Percentiles rank a stretch among this genome's conserved stretches.
These are phyloP conservation scores for Pedetes capensis DNA, from an alignment of 2,113 vertebrate species.

Conservation along the genomic window DNA sequence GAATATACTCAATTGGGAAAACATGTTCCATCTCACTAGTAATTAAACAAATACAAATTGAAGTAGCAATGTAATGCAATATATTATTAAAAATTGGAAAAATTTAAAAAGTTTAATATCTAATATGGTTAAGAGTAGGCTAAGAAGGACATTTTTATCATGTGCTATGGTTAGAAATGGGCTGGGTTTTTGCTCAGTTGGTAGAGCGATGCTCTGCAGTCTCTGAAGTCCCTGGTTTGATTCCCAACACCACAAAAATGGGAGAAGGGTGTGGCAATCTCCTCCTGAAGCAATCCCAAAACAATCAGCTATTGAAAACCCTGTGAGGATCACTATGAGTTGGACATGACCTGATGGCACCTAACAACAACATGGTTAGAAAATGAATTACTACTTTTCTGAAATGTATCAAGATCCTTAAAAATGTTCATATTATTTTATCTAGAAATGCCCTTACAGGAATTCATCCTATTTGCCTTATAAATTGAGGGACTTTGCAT, in stretches of 20 bases:
- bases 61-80: neutral
- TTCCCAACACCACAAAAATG: no score
- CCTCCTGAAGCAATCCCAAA: no score
- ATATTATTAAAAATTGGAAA: neutral
- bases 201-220: no score
- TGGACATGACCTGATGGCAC: no score
- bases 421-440: neutral
- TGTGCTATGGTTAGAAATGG: neutral
- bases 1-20: neutral
- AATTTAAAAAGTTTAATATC: neutral
- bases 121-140: neutral
- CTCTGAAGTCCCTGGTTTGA: no score
- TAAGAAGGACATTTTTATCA: neutral
- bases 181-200: no score
- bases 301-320: no score
- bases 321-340: no score
- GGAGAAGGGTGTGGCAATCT: no score
- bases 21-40: neutral
- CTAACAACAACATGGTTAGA: no score
- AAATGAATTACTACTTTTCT: neutral
- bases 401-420: neutral
- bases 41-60: neutral
- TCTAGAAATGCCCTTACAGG: neutral
- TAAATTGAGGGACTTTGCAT: neutral
- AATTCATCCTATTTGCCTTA: neutral